These are phyloP conservation scores for Cacatua alba DNA, from an alignment of 2,113 vertebrate genomes.

Conservation along the genomic window DNA sequence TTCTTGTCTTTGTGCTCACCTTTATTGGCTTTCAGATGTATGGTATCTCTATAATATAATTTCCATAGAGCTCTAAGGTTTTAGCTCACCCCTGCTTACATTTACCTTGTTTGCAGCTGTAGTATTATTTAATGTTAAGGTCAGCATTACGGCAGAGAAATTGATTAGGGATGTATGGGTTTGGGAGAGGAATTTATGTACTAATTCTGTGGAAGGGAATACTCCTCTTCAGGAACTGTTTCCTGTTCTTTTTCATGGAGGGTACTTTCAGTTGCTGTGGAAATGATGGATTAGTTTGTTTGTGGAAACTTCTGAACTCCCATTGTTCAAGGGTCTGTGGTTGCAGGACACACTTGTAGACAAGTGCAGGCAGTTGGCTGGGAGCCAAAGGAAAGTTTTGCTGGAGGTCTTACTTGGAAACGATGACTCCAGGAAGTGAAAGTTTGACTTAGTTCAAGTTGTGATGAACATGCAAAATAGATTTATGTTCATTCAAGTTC, in stretches of 20 bases:
- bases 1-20: not conserved
- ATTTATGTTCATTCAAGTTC: not conserved
- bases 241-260: not conserved
- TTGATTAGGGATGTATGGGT: not conserved
- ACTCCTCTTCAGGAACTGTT: not conserved
- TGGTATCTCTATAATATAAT: not conserved
- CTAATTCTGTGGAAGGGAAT: not conserved
- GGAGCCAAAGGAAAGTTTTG: conserved; percentile 8
- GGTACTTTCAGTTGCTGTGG: not conserved
- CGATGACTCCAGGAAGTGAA: not conserved
- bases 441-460: not conserved
- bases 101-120: not conserved
- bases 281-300: conserved; percentile 19
- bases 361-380: not conserved
- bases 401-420: not conserved
- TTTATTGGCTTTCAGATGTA: not conserved
- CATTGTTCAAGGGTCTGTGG: not conserved
- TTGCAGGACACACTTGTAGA: not conserved
- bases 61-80: not conserved
- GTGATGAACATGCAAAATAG: not conserved
- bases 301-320: not conserved
- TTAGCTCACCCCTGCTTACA: not conserved
- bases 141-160: not conserved
- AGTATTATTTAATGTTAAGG: not conserved
- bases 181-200: not conserved